Evolutionary conservation across 2,888 invertebrate genomes (phyloP), one percentile per base, ranked within the genome.

Genomic region (Artemia sinica): DNA sequence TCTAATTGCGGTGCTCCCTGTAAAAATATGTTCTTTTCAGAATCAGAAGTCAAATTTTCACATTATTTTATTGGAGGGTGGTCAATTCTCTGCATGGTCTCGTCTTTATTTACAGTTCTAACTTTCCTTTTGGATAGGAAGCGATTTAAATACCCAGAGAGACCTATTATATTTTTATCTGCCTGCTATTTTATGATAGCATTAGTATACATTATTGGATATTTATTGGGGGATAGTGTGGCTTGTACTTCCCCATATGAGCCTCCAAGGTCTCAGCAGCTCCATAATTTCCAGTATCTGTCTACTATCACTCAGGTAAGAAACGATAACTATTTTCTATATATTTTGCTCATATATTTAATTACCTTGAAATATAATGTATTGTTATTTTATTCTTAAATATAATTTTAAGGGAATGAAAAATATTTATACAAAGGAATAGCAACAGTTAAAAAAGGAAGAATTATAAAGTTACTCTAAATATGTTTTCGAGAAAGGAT

Each of bases 141-240:
- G 75, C 83, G 97, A 74, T 98, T 98, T 79, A 86, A 92, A 65
- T 98, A 97, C 80, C 97, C 98, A 12, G 97, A 98, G 79, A 84
- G 96, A 73, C 95, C 97, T 3, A 95, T 98, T 71, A 94, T 97
- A 75, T 97, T 95, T 78, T 81, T 98, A 70, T 93, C 96, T 18
- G 87, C 94, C 8, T 97, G 97, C 78, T 96, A 96, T 78, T 82
- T 95, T 74, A 89, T 95, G 84, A 91, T 96, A 65, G 91, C 95
- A 18, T 81, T 91, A 72, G 91, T 91, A 66, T 96, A 96, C 80
- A 76, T 83, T 10, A 68, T 88, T 73, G 90, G 91, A 8, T 87
- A 89, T 80, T 83, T 86, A 73, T 86, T 89, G 71, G 88, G 88
- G 67, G 89, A 92, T 75, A 84, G 84, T 70, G 86, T 91, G 66